Conservation (phyloP, 2,888 invertebrate species). For the Panorpa germanica region DNA sequence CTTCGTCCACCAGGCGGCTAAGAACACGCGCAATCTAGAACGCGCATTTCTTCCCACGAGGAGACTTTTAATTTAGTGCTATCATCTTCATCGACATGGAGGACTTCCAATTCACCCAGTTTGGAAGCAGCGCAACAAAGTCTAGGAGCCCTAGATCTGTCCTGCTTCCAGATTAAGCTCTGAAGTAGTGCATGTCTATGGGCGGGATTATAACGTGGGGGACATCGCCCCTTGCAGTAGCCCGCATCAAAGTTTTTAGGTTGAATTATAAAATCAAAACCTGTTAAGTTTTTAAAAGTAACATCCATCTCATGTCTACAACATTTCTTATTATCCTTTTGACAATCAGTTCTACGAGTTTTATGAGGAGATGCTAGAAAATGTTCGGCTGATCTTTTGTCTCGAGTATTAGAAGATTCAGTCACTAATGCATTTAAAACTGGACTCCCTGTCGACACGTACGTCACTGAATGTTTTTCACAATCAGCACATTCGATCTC, state of each 20-base stretch:
- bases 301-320: constrained; percentile 47
- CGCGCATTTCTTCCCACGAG: constrained; percentile 50
- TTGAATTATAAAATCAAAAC: constrained; percentile 42
- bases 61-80: constrained; percentile 39
- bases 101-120: constrained; percentile 39
- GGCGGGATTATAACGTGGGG: constrained; percentile 45
- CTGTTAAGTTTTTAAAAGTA: constrained; percentile 40
- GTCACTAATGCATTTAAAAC: constrained; percentile 17
- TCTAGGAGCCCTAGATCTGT: constrained; percentile 28
- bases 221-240: constrained; percentile 49
- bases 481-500: constrained; percentile 33
- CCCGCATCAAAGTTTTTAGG: constrained; percentile 54
- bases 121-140: constrained; percentile 53
- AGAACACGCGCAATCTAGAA: constrained; percentile 52
- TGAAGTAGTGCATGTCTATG: constrained; percentile 52
- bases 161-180: constrained; percentile 42
- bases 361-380: constrained; percentile 20
- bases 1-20: too few species aligned
- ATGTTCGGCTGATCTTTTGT: constrained; percentile 11
- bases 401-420: constrained; percentile 5
- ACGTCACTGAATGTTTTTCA: constrained; percentile 15
- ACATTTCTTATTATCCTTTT: constrained; percentile 32
- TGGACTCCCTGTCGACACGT: constrained; percentile 17
- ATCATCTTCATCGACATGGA: constrained; percentile 43
- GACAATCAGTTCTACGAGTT: constrained; percentile 31